Evolutionary conservation across 2,888 invertebrate species (phyloP).

Genomic region (Cylindroiulus punctatus): DNA sequence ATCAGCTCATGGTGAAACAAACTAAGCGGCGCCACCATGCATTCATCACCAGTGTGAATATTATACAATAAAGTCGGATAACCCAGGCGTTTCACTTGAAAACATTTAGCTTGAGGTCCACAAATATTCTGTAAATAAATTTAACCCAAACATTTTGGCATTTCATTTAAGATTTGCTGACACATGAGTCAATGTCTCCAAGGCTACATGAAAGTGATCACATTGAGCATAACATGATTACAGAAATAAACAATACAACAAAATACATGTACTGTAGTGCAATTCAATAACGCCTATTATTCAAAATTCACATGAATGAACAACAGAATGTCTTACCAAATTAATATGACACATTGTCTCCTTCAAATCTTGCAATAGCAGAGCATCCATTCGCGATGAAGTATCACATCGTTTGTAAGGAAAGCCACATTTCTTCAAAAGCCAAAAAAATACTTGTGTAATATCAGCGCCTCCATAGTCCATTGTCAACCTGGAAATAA

Average conservation of each 20-base stretch:
- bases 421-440: constrained; percentile 88
- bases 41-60: constrained; percentile 87
- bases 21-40: constrained; percentile 88
- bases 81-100: constrained; percentile 64
- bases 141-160: no score
- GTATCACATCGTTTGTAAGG: constrained; percentile 86
- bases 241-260: no score
- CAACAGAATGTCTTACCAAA: constrained; percentile 68
- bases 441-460: constrained; percentile 87
- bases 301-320: no score
- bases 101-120: constrained; percentile 75
- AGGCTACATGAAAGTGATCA: no score
- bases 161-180: no score
- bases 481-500: constrained; percentile 67
- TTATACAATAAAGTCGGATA: constrained; percentile 63
- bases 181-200: no score
- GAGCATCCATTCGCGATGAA: constrained; percentile 78
- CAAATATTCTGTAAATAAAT: constrained; percentile 78
- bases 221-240: no score
- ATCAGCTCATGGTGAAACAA: constrained; percentile 87
- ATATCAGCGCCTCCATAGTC: constrained; percentile 93
- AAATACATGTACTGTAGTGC: no score
- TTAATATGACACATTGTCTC: constrained; percentile 92
- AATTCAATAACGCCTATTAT: no score
- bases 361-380: constrained; percentile 82